phyloP scores from a whole-genome alignment of 2,113 vertebrate genomes.

The Heptranchias perlo region DNA sequence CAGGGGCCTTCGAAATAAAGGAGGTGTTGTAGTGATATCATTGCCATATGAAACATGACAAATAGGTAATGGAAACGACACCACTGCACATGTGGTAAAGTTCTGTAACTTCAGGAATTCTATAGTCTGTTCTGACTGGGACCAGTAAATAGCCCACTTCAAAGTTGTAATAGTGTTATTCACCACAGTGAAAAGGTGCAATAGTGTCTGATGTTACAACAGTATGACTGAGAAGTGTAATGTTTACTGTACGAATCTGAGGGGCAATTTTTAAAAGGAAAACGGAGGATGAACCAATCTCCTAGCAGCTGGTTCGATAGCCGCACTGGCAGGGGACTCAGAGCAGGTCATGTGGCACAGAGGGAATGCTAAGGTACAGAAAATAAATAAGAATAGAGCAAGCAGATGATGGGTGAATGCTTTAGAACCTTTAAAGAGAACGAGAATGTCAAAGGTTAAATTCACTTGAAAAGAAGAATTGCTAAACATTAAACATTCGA shows the following conservation, averaged over 20 bases:
- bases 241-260: neutral
- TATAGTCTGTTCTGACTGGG: too few species aligned
- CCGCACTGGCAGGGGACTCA: neutral
- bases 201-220: neutral
- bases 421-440: neutral
- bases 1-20: too few species aligned
- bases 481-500: conserved; percentile 5
- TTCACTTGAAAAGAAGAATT: neutral
- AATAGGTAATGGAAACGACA: too few species aligned
- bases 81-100: too few species aligned
- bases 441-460: conserved; percentile 8
- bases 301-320: neutral
- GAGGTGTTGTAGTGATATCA: too few species aligned
- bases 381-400: neutral
- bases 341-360: neutral
- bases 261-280: neutral
- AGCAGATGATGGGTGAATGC: neutral
- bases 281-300: neutral
- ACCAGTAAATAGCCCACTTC: neutral
- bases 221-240: neutral
- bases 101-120: too few species aligned
- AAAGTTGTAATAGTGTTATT: neutral
- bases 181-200: too few species aligned
- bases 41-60: too few species aligned
- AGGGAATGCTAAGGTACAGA: neutral